Conservation (phyloP, 1,140 invertebrate species). For the Camponotus vicinus region DNA sequence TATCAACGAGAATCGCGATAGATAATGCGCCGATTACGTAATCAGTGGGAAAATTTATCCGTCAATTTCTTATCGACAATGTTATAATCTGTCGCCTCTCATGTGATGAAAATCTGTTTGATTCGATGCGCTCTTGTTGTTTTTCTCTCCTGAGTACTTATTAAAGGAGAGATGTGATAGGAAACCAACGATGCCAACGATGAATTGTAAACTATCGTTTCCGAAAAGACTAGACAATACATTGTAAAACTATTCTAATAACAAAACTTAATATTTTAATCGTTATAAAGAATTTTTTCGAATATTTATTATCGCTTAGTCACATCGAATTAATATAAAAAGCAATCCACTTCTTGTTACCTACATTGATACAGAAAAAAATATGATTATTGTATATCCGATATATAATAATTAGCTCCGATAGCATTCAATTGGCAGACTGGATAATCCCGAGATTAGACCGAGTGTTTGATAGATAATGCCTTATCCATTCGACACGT, state of each 20-base stretch:
- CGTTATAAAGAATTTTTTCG: background rate
- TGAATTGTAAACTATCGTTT: slow-evolving; percentile 61
- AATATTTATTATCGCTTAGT: background rate
- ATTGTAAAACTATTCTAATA: background rate
- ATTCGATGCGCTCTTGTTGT: no score
- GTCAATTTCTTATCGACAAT: slow-evolving; percentile 15
- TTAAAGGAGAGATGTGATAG: background rate
- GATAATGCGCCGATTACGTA: slow-evolving; percentile 39
- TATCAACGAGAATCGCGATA: slow-evolving; percentile 11
- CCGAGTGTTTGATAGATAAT: slow-evolving; percentile 69
- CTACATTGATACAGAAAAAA: slow-evolving; percentile 38
- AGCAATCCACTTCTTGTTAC: slow-evolving; percentile 30
- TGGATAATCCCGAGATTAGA: slow-evolving; percentile 77
- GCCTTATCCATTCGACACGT: slow-evolving; percentile 61
- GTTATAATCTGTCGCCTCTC: background rate
- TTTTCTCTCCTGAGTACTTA: background rate
- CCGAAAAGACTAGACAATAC: background rate
- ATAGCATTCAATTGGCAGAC: slow-evolving; percentile 69
- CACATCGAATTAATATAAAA: slow-evolving; percentile 50
- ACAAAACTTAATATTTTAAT: background rate
- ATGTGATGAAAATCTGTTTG: background rate
- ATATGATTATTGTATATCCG: background rate
- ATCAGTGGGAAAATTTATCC: background rate
- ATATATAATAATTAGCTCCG: slow-evolving; percentile 65
- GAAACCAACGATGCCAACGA: background rate